Conservation (phyloP, 2,888 invertebrate genomes). For the Dromius quadrimaculatus region DNA sequence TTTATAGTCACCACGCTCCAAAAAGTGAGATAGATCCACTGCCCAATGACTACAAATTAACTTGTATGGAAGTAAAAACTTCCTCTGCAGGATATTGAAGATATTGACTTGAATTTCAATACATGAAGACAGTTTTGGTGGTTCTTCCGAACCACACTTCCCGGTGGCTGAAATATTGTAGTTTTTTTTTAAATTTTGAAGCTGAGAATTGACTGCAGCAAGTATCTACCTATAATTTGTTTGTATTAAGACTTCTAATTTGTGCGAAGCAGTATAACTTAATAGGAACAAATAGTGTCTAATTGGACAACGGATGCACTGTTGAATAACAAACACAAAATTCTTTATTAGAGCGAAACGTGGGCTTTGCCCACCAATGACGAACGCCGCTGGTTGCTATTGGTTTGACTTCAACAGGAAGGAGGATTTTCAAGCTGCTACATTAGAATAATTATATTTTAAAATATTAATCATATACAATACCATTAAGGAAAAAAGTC, state of each 20-base stretch:
- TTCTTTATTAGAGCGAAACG: slow-evolving; percentile 14
- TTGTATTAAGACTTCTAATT: slow-evolving; percentile 37
- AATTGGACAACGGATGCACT: slow-evolving; percentile 20
- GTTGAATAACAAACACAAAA: slow-evolving; percentile 15
- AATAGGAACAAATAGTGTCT: slow-evolving; percentile 30
- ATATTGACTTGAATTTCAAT: too few relatives aligned
- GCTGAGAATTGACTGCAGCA: neutral
- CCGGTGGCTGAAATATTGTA: too few relatives aligned
- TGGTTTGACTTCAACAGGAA: slow-evolving; percentile 31
- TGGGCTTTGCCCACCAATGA: slow-evolving; percentile 15
- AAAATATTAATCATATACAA: slow-evolving; percentile 41
- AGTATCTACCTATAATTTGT: slow-evolving; percentile 37
- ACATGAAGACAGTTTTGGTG: too few relatives aligned
- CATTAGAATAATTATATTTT: slow-evolving; percentile 46
- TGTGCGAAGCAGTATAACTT: slow-evolving; percentile 8
- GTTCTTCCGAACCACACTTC: too few relatives aligned
- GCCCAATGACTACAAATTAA: too few relatives aligned
- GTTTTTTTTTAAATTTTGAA: too few relatives aligned
- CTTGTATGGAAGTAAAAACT: too few relatives aligned
- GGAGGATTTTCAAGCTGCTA: slow-evolving; percentile 37
- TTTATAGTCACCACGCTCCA: too few relatives aligned
- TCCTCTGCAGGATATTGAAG: too few relatives aligned
- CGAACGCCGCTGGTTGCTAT: slow-evolving; percentile 33
- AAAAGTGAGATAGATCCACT: too few relatives aligned
- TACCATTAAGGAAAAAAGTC: neutral